phyloP scores from a whole-genome alignment of 1,140 invertebrate species.

The Lepeophtheirus salmonis region DNA sequence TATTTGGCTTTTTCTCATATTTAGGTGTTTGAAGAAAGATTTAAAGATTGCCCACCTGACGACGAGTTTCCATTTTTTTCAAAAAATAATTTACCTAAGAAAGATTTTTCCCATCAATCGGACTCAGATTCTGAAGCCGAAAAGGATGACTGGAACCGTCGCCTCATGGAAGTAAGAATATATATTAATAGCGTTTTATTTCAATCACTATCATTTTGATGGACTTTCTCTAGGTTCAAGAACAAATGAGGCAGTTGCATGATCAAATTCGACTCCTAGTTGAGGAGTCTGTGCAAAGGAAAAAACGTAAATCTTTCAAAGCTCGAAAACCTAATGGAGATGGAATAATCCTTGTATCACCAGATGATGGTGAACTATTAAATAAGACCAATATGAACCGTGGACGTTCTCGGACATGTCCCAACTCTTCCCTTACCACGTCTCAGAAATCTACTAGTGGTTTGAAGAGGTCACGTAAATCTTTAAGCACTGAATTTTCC shows the following conservation, averaged over 20 bases:
- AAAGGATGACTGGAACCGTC: constrained; percentile 4
- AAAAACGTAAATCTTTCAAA: too few species aligned
- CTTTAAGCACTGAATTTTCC: too few species aligned
- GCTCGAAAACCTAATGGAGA: too few species aligned
- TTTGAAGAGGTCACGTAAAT: too few species aligned
- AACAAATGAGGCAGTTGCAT: constrained; percentile 11
- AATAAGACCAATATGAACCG: too few species aligned
- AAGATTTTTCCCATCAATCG: not conserved
- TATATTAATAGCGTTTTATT: too few species aligned
- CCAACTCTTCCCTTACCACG: too few species aligned
- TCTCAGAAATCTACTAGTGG: too few species aligned
- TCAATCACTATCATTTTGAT: too few species aligned
- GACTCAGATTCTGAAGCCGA: not conserved
- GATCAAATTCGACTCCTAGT: constrained; percentile 10
- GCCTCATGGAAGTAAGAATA: not conserved
- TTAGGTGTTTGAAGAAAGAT: not conserved
- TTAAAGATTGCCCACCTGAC: not conserved
- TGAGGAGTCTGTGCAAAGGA: constrained; percentile 1
- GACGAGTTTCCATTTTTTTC: not conserved
- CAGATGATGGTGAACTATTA: too few species aligned
- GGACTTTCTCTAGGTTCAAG: constrained; percentile 6
- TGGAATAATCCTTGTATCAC: not conserved
- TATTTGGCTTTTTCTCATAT: not conserved
- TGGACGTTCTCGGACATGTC: too few species aligned
- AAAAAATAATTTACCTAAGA: not conserved